Evolutionary conservation across 2,888 invertebrate genomes (phyloP).

Genomic region (Coecobrya sp.): DNA sequence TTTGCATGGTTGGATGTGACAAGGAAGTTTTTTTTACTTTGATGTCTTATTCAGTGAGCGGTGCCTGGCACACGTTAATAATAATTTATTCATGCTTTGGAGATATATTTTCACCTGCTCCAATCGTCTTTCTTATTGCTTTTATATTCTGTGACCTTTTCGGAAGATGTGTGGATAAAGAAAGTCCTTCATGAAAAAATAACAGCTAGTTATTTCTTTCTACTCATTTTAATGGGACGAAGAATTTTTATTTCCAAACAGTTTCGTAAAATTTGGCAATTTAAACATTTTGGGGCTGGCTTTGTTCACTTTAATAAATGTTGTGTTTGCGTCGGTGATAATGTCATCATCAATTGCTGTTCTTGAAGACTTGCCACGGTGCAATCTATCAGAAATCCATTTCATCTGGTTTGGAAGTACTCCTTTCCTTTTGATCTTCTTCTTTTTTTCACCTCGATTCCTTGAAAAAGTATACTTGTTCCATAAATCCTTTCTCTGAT

Average conservation of each 20-base stretch:
- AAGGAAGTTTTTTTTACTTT: background rate
- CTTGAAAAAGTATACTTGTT: constrained; percentile 39
- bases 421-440: background rate
- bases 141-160: background rate
- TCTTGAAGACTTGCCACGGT: background rate
- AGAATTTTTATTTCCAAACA: constrained; percentile 8
- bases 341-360: background rate
- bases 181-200: background rate
- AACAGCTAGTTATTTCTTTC: background rate
- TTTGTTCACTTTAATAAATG: constrained; percentile 3
- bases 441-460: background rate
- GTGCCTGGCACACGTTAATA: constrained; percentile 7
- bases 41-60: background rate
- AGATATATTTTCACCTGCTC: background rate
- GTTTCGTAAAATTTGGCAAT: background rate
- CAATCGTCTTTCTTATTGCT: background rate
- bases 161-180: background rate
- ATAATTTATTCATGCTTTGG: background rate
- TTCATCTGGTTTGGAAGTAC: background rate
- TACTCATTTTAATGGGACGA: background rate
- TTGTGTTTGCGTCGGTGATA: no score
- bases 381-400: background rate
- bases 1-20: background rate
- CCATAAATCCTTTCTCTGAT: background rate
- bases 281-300: background rate